phyloP scores from a whole-genome alignment of 1,140 invertebrate species.

The Drosophila leontia region DNA sequence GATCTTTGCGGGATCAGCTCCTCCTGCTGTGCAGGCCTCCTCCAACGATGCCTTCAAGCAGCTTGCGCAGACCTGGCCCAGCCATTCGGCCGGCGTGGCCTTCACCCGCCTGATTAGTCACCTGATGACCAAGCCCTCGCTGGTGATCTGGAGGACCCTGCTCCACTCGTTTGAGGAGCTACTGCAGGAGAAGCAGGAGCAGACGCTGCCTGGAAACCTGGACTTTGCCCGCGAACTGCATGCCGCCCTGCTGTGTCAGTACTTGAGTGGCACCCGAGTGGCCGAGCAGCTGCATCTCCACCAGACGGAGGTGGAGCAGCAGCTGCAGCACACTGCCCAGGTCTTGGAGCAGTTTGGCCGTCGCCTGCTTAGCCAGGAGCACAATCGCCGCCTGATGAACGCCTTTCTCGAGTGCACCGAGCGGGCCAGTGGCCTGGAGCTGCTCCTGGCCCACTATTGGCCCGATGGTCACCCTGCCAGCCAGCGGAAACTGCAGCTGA shows the following conservation, averaged over 20 bases:
- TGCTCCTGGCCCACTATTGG: conserved; percentile 64
- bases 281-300: conserved; percentile 67
- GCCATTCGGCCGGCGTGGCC: conserved; percentile 55
- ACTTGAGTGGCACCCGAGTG: conserved; percentile 66
- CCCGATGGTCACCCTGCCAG: conserved; percentile 53
- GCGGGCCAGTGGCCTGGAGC: conserved; percentile 56
- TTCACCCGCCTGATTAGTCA: conserved; percentile 68
- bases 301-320: conserved; percentile 41
- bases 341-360: conserved; percentile 64
- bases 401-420: conserved; percentile 73
- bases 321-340: conserved; percentile 44
- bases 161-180: conserved; percentile 64
- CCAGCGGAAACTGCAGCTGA: conserved; percentile 20
- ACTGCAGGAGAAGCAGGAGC: conserved; percentile 25
- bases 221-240: conserved; percentile 68
- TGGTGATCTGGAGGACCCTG: conserved; percentile 80
- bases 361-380: conserved; percentile 60
- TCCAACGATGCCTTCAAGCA: conserved; percentile 34
- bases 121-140: conserved; percentile 74
- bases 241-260: conserved; percentile 71
- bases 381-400: conserved; percentile 73
- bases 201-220: conserved; percentile 32
- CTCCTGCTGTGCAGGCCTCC: not conserved
- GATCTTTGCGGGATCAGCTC: not conserved
- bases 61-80: conserved; percentile 68